phyloP scores from a whole-genome alignment of 2,797 vertebrate genomes.

The Semotilus atromaculatus region DNA sequence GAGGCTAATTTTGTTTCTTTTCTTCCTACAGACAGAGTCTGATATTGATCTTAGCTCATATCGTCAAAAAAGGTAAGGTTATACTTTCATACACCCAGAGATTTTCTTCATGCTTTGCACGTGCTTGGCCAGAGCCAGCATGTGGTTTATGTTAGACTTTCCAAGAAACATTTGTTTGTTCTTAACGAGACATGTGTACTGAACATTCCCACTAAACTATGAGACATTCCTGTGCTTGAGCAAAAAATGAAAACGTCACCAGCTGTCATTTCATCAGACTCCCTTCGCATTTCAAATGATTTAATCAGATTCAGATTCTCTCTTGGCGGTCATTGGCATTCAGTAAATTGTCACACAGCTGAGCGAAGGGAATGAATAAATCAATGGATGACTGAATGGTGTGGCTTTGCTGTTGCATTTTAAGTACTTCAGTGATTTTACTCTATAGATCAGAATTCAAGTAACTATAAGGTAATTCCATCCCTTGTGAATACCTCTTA shows the following conservation, averaged over 20 bases:
- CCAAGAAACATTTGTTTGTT: constrained; percentile 26
- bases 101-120: constrained; percentile 4
- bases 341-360: neutral
- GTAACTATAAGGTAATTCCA: neutral
- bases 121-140: neutral
- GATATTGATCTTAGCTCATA: constrained; percentile 94
- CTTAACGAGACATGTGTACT: constrained; percentile 6
- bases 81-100: neutral
- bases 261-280: neutral
- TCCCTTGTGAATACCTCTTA: neutral
- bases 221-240: neutral
- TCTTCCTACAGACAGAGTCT: constrained; percentile 85
- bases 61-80: constrained; percentile 94
- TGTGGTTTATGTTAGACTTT: constrained; percentile 34
- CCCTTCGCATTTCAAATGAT: neutral
- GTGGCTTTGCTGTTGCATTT: constrained; percentile 5
- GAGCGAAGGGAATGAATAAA: neutral
- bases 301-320: neutral
- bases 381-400: neutral
- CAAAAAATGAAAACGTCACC: neutral
- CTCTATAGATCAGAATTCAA: neutral
- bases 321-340: neutral
- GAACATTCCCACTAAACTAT: constrained; percentile 26
- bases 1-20: neutral
- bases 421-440: constrained; percentile 16